These are phyloP conservation scores for Chinchilla lanigera DNA, from an alignment of 2,113 vertebrate genomes.

Conservation along the genomic window DNA sequence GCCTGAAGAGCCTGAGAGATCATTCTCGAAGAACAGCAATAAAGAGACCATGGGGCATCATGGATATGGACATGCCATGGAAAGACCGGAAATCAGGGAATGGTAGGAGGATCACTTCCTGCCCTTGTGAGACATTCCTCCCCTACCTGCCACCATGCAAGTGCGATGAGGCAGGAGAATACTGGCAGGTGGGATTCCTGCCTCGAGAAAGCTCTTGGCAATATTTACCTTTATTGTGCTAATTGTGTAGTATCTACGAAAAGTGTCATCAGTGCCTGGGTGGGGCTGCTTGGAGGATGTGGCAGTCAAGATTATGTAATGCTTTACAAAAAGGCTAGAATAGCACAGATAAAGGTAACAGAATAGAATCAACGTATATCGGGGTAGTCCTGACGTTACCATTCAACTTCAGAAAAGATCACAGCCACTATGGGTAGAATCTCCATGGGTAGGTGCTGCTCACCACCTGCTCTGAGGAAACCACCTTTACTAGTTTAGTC, in stretches of 20 bases:
- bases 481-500: background rate
- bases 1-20: background rate
- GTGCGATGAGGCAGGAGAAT: rapidly evolving
- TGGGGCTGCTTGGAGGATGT: background rate
- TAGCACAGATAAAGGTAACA: background rate
- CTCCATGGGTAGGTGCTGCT: too few species aligned
- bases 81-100: background rate
- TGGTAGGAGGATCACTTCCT: background rate
- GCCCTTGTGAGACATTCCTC: rapidly evolving
- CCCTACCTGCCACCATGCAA: rapidly evolving
- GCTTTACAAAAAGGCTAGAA: background rate
- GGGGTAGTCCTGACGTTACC: background rate
- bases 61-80: background rate
- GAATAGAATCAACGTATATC: background rate
- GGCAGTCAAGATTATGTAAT: background rate
- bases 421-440: rapidly evolving
- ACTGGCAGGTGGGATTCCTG: rapidly evolving
- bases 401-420: background rate
- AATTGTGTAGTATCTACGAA: background rate
- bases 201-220: background rate
- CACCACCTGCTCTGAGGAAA: background rate
- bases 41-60: background rate
- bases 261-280: background rate
- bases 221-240: background rate
- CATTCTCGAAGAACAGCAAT: background rate